Evolutionary conservation across 2,113 vertebrate genomes (phyloP), one percentile per base, ranked within the genome.

Genomic region (Pipa parva): DNA sequence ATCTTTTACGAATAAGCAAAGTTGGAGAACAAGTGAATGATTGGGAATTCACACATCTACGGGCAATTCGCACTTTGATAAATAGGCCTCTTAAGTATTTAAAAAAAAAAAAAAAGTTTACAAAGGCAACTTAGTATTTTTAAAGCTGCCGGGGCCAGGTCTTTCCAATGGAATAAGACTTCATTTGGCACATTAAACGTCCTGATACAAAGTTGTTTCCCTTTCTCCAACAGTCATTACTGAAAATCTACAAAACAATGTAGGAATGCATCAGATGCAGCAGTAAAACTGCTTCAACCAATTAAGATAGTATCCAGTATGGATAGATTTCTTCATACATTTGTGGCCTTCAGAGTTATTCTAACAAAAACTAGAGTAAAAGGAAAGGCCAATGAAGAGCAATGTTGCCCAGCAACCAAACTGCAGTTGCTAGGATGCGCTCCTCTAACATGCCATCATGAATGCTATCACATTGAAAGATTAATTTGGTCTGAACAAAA

Each of bases 401-500:
- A 64, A 74, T 79, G 88, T 85, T 93, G 89, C 90, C 82, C 88
- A 88, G 93, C 93, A 95, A 95, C 92, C 49, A 65, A 83, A 79
- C 74, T 75, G 74, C 74, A 81, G 92, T 97, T 95, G 93, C 95
- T 94, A 95, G 87, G 96, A 87, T 91, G 88, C 90, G 15, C 89
- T 90, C 88, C 85, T 91, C 87, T 87, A 93, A 90, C 89, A 91
- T 88, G 85, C 89, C 88, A 87, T 85, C 85, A 83, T 88, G 84
- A 94, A 95, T 92, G 89, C 92, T 91, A 88, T 87, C 84, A 87
- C 86, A 88, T 85, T 79, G 77, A 85, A 88, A 87, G 92, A 92
- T 93, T 92, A 92, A 93, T 92, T 90, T 90, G 86, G 89, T 88
- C 85, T 80, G 73, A 89, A 89, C 90, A 93, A 95, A 95, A 91